These are phyloP conservation scores for Agrenia bidenticulata DNA, from an alignment of 2,888 invertebrate genomes.

Conservation along the genomic window DNA sequence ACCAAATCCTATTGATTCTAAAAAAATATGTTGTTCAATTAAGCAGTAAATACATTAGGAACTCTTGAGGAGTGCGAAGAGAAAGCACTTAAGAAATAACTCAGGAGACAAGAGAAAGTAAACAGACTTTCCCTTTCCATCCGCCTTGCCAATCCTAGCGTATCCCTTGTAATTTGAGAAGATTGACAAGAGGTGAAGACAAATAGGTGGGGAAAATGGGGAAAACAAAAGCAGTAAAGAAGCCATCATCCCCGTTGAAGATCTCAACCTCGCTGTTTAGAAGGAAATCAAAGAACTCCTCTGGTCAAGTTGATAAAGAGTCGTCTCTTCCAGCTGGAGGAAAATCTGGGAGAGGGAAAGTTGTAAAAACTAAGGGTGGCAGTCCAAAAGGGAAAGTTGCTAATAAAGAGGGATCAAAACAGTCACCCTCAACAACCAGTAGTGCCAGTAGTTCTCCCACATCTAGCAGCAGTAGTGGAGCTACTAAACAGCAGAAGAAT, in stretches of 20 bases:
- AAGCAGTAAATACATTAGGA: too few relatives aligned
- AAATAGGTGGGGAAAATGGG: conserved; percentile 39
- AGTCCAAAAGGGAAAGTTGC: conserved; percentile 11
- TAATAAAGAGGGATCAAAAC: background rate
- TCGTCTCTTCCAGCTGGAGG: conserved; percentile 5
- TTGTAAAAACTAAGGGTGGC: conserved; percentile 15
- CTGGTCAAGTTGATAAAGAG: conserved; percentile 29
- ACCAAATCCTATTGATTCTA: too few relatives aligned
- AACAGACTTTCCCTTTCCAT: too few relatives aligned
- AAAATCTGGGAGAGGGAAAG: conserved; percentile 21
- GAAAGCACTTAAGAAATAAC: too few relatives aligned
- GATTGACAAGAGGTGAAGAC: too few relatives aligned
- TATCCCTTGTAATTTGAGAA: too few relatives aligned
- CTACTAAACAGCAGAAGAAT: conserved; percentile 3
- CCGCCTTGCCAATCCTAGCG: too few relatives aligned
- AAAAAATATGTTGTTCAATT: too few relatives aligned
- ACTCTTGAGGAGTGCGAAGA: too few relatives aligned
- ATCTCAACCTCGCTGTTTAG: conserved; percentile 48
- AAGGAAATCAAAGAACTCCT: conserved; percentile 28
- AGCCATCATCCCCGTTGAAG: conserved; percentile 37
- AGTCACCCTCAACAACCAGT: conserved; percentile 3
- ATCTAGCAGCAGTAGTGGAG: conserved; percentile 15
- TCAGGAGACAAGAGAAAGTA: too few relatives aligned
- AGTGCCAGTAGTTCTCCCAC: conserved; percentile 13
- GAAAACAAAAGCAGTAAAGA: conserved; percentile 46